Evolutionary conservation across 1,140 invertebrate species (phyloP), one percentile per base, ranked within the genome.

Genomic region (Dendroctonus ponderosae): DNA sequence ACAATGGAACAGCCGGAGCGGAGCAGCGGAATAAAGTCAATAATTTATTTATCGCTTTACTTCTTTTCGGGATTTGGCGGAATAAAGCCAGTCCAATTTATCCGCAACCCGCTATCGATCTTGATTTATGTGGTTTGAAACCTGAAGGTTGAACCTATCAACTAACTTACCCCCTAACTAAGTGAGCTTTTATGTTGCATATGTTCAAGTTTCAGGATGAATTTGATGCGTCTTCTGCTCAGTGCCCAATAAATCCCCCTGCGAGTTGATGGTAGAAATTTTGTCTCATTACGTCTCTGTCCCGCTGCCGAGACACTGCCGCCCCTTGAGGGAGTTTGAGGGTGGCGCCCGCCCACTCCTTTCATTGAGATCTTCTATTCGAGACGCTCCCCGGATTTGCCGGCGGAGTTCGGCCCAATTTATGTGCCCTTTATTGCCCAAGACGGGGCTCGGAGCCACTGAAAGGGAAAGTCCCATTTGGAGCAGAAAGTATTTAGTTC

Each of bases 291-390:
- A 43, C 62, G 51, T 5, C 40, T 42, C 62, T 63, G 62, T 4
- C 2, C 5, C 39, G 39, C 11, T 44, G 51, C 62, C 62, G 42
- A 63, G 62, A 62, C 60, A 52, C 37, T 37, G 41, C 7, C 12
- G 49, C 60, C 50, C 40, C 26, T 26, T 26, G 38, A 26, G 7
- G 38, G 15, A 44, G 50, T 8, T 11, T 42, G 48, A 41, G 60
- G 48, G 60, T 12, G 6, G 39, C 51, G 41, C 42, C 43, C 62
- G 42, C 61, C 62, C 60, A 52, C 60, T 62, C 52, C 52, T 63
- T 63, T 63, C 62, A 63, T 63, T 63, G 62, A 63, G 62, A 54
- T 63, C 62, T 54, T 63, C 62, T 63, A 39, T 63, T 54, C 51
- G 52, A 63, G 62, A 63, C 62, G 58, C 48, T 50, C 62, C 62